Percentiles rank a stretch among this genome's conserved stretches.
Evolutionary conservation across 2,113 vertebrate genomes (phyloP).

Genomic region (Ammospiza nelsoni): DNA sequence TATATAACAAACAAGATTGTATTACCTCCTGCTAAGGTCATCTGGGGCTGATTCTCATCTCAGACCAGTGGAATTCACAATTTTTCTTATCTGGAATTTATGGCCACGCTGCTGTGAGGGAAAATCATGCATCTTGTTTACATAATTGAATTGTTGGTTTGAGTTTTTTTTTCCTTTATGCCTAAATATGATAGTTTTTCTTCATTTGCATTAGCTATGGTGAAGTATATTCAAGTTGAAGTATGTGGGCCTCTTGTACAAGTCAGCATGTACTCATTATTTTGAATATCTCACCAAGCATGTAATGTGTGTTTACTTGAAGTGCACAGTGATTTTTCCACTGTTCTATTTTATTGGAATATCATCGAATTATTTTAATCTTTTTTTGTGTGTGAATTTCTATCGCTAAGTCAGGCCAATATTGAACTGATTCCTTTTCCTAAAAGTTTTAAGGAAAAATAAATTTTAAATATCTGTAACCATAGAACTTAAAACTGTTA

Average conservation of each 20-base stretch:
- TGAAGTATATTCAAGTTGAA: slow-evolving; percentile 2
- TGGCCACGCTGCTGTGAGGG: accelerated
- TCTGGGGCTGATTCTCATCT: not conserved
- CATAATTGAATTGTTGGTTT: not conserved
- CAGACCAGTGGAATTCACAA: not conserved
- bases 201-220: not conserved
- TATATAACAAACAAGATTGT: not conserved
- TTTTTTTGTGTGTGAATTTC: not conserved
- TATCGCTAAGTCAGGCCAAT: not conserved
- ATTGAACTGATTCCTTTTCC: not conserved
- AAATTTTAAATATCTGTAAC: not conserved
- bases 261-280: not conserved
- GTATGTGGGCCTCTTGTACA: not conserved
- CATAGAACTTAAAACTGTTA: not conserved
- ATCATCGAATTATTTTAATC: not conserved
- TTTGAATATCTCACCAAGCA: not conserved
- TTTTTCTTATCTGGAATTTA: not conserved
- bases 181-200: not conserved
- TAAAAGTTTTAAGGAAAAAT: not conserved
- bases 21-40: not conserved
- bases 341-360: not conserved
- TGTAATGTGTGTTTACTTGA: not conserved
- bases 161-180: not conserved
- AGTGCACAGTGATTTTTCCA: not conserved
- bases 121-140: not conserved